A percentile compares a stretch with the other conserved stretches of the same genome.
phyloP scores from a whole-genome alignment of 2,888 invertebrate genomes.

The Himalopsyche tibetana region DNA sequence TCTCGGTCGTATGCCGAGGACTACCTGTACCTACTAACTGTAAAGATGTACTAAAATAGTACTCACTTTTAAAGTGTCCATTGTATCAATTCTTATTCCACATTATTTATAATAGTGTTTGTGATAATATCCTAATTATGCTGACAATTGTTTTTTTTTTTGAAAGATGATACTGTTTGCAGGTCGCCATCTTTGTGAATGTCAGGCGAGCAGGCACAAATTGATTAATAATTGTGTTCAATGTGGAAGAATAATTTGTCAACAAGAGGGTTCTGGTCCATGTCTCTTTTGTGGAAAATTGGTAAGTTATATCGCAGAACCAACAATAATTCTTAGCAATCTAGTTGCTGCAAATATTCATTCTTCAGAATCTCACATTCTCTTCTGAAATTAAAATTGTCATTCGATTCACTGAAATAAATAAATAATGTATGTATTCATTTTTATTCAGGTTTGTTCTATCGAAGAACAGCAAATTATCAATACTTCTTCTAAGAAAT shows the following conservation, averaged over 20 bases:
- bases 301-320: constrained; percentile 75
- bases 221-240: constrained; percentile 94
- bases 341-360: too few species aligned
- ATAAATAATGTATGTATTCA: background rate
- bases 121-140: too few species aligned
- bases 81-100: too few species aligned
- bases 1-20: too few species aligned
- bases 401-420: constrained; percentile 29
- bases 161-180: constrained; percentile 62
- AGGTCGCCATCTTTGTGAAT: constrained; percentile 93
- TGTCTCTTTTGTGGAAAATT: constrained; percentile 94
- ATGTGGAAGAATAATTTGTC: constrained; percentile 96
- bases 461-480: constrained; percentile 83
- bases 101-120: too few species aligned
- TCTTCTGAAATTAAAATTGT: background rate
- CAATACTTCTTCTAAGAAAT: constrained; percentile 81
- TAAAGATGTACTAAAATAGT: too few species aligned
- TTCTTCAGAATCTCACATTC: too few species aligned
- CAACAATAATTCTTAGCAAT: too few species aligned
- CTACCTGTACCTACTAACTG: too few species aligned
- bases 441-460: constrained; percentile 79
- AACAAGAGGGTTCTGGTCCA: constrained; percentile 97
- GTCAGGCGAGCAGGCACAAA: constrained; percentile 93
- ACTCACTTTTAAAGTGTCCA: too few species aligned
- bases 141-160: too few species aligned